These are phyloP conservation scores for Drosophila lacicola DNA, from an alignment of 2,888 invertebrate species.

Conservation along the genomic window DNA sequence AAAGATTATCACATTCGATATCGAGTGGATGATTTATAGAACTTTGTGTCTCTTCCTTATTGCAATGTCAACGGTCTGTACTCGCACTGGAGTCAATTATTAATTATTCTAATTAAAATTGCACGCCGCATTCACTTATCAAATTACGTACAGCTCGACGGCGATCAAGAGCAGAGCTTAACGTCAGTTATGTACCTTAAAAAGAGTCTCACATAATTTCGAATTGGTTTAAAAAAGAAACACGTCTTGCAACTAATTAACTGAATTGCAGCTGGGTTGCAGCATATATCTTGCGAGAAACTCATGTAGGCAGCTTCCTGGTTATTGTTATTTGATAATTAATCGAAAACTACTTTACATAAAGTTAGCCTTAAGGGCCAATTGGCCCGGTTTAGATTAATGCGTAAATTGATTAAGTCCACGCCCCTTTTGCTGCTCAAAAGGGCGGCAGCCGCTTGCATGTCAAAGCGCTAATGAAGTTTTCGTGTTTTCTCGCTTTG, in stretches of 20 bases:
- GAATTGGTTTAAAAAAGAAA: conserved; percentile 41
- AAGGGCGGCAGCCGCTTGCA: conserved; percentile 25
- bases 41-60: conserved; percentile 33
- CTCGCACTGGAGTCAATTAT: conserved; percentile 5
- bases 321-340: conserved; percentile 68
- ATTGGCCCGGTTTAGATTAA: conserved; percentile 55
- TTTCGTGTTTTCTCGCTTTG: conserved; percentile 56
- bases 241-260: conserved; percentile 45
- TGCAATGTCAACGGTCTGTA: background rate
- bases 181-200: conserved; percentile 11
- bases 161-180: conserved; percentile 2
- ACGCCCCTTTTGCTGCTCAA: conserved; percentile 31
- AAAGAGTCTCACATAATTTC: conserved; percentile 6
- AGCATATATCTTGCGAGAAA: conserved; percentile 5
- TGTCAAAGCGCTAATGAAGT: conserved; percentile 61
- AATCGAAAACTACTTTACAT: conserved; percentile 63
- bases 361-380: conserved; percentile 31
- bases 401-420: conserved; percentile 54
- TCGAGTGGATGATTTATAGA: conserved; percentile 25
- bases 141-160: conserved; percentile 9
- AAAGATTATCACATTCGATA: background rate
- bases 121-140: conserved; percentile 22
- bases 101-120: conserved; percentile 22
- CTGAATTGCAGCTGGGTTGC: conserved; percentile 24
- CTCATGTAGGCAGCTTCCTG: conserved; percentile 58